phyloP scores from a whole-genome alignment of 2,797 vertebrate species.

The Champsocephalus gunnari region DNA sequence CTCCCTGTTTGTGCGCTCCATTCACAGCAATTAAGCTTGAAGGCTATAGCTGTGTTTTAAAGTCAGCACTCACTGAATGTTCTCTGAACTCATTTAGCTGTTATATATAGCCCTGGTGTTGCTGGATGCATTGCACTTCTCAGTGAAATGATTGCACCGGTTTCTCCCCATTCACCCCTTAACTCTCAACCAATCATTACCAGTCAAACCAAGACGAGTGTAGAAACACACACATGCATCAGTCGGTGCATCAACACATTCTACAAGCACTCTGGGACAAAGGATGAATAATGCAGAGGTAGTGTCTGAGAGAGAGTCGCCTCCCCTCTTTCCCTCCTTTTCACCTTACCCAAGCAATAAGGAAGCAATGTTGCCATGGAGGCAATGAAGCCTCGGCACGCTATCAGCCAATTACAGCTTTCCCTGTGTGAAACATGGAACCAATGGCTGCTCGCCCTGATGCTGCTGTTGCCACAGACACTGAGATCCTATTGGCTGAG shows the following conservation, averaged over 20 bases:
- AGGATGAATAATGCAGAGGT: constrained; percentile 85
- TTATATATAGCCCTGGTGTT: constrained; percentile 70
- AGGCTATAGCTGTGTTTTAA: constrained; percentile 8
- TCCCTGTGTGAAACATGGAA: constrained; percentile 59
- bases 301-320: constrained; percentile 80
- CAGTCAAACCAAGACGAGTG: constrained; percentile 49
- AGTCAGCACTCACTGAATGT: constrained; percentile 20
- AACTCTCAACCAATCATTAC: constrained; percentile 68
- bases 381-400: constrained; percentile 76
- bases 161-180: constrained; percentile 67
- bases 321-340: constrained; percentile 76
- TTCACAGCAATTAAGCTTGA: constrained; percentile 22
- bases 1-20: constrained; percentile 18
- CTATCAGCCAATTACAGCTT: constrained; percentile 72
- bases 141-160: constrained; percentile 77
- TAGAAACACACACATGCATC: constrained; percentile 54
- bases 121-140: constrained; percentile 72
- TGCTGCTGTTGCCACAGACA: constrained; percentile 78
- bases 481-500: constrained; percentile 74
- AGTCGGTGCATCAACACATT: constrained; percentile 60
- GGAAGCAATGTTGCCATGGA: constrained; percentile 85
- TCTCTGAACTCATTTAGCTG: constrained; percentile 46
- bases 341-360: constrained; percentile 81
- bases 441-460: constrained; percentile 72
- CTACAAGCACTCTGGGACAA: constrained; percentile 75